Base-by-base conservation (phyloP, 2,797 vertebrate species). In the Psittacula derbiana region DNA sequence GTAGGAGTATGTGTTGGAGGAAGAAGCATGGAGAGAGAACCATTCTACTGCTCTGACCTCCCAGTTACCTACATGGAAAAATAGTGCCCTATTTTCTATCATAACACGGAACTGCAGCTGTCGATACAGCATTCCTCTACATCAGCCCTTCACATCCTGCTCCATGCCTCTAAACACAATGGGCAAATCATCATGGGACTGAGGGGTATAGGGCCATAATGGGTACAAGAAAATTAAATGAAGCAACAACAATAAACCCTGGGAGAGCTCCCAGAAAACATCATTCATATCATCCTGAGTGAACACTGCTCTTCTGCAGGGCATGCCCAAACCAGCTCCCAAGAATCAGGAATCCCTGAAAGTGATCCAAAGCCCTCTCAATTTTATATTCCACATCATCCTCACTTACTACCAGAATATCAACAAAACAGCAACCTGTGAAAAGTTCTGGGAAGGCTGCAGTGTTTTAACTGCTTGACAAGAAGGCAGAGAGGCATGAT, bases 341-440 rank as follows among this genome's bases (percentile, higher is more conserved):
- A 3, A 71, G 33, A 74, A 52, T 16, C 10, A 67, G 49, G 33
- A 47, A 24, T 17, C n/a, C 53, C 36, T 28, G 11, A 50, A 67
- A 86, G 28, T 1, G 1, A 72, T 43, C 31, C 44, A 0, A 0
- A 69, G 19, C 6, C 8, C 12, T 75, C 33, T 36, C 2, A 2
- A 57, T 81, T 72, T 52, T 25, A 30, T 57, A 72, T 47, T 72
- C 41, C 3, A 0, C 33, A 46, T 57, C 69, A 66, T 88, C 8
- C 30, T 71, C 69, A 20, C 62, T 80, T 38, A 33, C 38, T 62
- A 76, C 14, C 47, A 85, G 30, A 87, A 38, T 9, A 71, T 16
- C 78, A 38, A 61, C 43, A 66, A 80, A 90, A 75, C 28, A 79
- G 38, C 20, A 19, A 40, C n/a, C 20, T 38, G 47, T n/a, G 13